Percentiles rank a stretch among this genome's conserved stretches.
Evolutionary conservation across 2,888 invertebrate species (phyloP).

Genomic region (Tetranychus truncatus): DNA sequence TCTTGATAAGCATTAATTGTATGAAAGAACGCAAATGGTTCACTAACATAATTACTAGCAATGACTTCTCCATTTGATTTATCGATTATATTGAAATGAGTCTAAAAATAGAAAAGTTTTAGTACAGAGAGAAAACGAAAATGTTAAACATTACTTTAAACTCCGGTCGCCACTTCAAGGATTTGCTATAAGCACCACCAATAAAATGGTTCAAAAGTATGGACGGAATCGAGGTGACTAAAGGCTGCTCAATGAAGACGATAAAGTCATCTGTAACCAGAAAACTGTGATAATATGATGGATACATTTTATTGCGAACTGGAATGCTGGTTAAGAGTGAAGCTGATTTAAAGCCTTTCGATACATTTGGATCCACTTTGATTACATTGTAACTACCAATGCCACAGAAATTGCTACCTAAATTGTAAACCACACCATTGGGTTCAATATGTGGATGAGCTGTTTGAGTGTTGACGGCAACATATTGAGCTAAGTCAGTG

Average conservation of each 20-base stretch:
- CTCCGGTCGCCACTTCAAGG: constrained; percentile 10
- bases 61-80: constrained; percentile 28
- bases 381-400: constrained; percentile 24
- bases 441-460: constrained; percentile 67
- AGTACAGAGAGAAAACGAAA: too few species aligned
- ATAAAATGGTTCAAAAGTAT: background rate
- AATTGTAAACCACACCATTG: constrained; percentile 58
- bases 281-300: constrained; percentile 71
- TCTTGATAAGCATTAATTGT: constrained; percentile 61
- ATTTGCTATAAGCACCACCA: background rate
- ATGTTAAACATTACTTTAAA: background rate
- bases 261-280: constrained; percentile 70
- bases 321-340: background rate
- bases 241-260: constrained; percentile 59
- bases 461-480: constrained; percentile 55
- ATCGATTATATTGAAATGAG: constrained; percentile 33
- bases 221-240: constrained; percentile 3
- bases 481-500: constrained; percentile 44
- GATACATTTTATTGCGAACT: background rate
- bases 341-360: background rate
- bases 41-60: constrained; percentile 33
- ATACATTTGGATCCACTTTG: constrained; percentile 11
- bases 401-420: constrained; percentile 44
- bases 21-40: constrained; percentile 62
- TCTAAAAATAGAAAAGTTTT: constrained; percentile 28